These are phyloP conservation scores for Napeogenes inachia DNA, from an alignment of 2,888 invertebrate genomes.

Conservation along the genomic window DNA sequence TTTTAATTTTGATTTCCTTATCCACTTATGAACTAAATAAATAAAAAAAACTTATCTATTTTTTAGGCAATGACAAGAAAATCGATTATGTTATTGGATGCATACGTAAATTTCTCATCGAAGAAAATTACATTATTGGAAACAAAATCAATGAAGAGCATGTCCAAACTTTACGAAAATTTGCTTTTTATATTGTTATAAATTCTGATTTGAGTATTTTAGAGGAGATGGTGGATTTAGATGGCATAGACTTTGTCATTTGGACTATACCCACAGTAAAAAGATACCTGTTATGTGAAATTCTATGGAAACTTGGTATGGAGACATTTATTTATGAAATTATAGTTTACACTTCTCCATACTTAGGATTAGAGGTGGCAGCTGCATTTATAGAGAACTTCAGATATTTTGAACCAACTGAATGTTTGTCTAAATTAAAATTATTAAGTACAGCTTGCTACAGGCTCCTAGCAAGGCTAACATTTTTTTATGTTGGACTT, in stretches of 20 bases:
- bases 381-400: slow-evolving; percentile 52
- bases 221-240: slow-evolving; percentile 49
- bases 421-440: slow-evolving; percentile 47
- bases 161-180: slow-evolving; percentile 43
- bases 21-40: slow-evolving; percentile 6
- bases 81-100: slow-evolving; percentile 45
- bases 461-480: slow-evolving; percentile 50
- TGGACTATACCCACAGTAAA: slow-evolving; percentile 60
- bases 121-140: slow-evolving; percentile 45
- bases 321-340: slow-evolving; percentile 55
- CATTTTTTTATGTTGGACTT: slow-evolving; percentile 46
- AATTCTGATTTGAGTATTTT: slow-evolving; percentile 57
- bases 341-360: slow-evolving; percentile 51
- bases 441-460: slow-evolving; percentile 50
- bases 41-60: slow-evolving; percentile 10
- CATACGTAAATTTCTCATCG: slow-evolving; percentile 46
- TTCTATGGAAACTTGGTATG: slow-evolving; percentile 60
- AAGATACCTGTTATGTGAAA: slow-evolving; percentile 60
- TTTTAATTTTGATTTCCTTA: slow-evolving; percentile 1
- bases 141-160: slow-evolving; percentile 38
- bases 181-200: slow-evolving; percentile 57
- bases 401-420: slow-evolving; percentile 54
- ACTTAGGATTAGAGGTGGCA: slow-evolving; percentile 53
- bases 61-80: slow-evolving; percentile 65
- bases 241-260: slow-evolving; percentile 54